phyloP scores from a whole-genome alignment of 2,888 invertebrate species.

The Chironomus tentans region DNA sequence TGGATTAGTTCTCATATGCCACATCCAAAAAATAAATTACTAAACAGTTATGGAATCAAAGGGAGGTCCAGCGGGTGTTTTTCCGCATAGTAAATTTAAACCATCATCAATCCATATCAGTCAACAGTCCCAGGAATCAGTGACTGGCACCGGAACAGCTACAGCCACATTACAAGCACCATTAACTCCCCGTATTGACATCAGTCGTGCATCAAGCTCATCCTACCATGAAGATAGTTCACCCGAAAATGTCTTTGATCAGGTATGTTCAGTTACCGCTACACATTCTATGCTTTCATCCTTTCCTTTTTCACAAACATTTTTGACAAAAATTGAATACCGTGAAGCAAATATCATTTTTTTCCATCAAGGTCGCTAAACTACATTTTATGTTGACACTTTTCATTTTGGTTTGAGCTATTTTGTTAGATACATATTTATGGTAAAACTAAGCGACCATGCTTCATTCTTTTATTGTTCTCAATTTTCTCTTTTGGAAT shows the following conservation, averaged over 20 bases:
- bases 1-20: not conserved
- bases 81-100: constrained; percentile 20
- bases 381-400: too few species aligned
- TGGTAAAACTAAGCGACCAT: too few species aligned
- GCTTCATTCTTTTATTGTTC: too few species aligned
- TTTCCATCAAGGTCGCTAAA: too few species aligned
- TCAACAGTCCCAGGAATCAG: constrained; percentile 18
- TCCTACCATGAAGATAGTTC: constrained; percentile 76
- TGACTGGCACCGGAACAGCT: constrained; percentile 34
- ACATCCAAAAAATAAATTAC: not conserved
- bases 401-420: too few species aligned
- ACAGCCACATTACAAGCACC: constrained; percentile 46
- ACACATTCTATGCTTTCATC: not conserved
- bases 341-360: too few species aligned
- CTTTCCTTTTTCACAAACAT: constrained; percentile 1
- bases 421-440: too few species aligned
- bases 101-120: constrained; percentile 24
- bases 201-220: constrained; percentile 80
- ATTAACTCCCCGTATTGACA: constrained; percentile 76
- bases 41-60: constrained; percentile 12
- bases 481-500: too few species aligned
- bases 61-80: constrained; percentile 17
- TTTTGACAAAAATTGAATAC: not conserved
- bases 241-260: constrained; percentile 73
- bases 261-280: constrained; percentile 40